A percentile compares a stretch with the other conserved stretches of the same genome.
Conservation (phyloP, 2,888 invertebrate species). For the Herminia tarsipennalis region DNA sequence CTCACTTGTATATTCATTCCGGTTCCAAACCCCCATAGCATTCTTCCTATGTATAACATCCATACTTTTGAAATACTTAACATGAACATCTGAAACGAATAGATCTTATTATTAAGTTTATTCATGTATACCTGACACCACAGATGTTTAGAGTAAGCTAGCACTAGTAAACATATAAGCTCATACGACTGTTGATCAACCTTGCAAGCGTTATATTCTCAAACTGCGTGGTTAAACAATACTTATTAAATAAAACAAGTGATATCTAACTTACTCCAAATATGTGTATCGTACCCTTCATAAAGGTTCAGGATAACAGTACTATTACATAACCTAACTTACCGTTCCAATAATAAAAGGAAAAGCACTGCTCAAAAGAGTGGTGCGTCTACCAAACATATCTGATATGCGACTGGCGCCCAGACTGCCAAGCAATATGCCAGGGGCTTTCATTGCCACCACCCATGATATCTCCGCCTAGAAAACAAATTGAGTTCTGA, state of each 20-base stretch:
- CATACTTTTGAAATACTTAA: constrained; percentile 66
- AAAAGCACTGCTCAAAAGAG: constrained; percentile 58
- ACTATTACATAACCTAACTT: background rate
- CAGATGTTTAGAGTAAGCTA: background rate
- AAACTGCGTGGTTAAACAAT: too few relatives aligned
- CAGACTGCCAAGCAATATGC: constrained; percentile 61
- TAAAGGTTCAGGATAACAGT: too few relatives aligned
- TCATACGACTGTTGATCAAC: background rate
- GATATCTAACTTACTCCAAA: background rate
- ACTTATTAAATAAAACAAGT: too few relatives aligned
- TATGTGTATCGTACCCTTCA: background rate
- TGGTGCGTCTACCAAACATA: constrained; percentile 57
- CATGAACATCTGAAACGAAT: constrained; percentile 62
- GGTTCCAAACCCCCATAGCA: constrained; percentile 77
- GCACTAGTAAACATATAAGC: background rate
- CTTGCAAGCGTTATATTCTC: background rate
- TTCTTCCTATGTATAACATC: constrained; percentile 72
- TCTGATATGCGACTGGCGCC: constrained; percentile 56
- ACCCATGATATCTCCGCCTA: constrained; percentile 68
- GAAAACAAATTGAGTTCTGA: too few relatives aligned
- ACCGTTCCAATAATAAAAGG: constrained; percentile 61
- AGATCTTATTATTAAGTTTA: background rate
- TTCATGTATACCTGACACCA: too few relatives aligned
- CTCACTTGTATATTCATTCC: constrained; percentile 77
- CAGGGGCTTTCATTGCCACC: constrained; percentile 55